These are phyloP conservation scores for Zoanthus solanderi DNA, from an alignment of 92 coral and sea anemone genomes.

Conservation along the genomic window DNA sequence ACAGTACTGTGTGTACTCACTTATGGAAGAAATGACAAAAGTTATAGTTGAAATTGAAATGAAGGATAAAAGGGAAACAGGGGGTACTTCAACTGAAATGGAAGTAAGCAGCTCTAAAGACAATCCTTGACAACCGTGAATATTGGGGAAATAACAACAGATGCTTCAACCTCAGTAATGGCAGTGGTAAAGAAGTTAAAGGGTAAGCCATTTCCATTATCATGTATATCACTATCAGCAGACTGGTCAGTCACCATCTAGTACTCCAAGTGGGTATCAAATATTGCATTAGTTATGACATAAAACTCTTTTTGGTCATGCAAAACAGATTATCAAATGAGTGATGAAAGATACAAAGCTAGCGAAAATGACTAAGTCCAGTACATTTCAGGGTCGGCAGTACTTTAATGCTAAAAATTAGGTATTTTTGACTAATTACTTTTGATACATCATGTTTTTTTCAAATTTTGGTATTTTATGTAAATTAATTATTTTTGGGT, in stretches of 20 bases:
- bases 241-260: not conserved
- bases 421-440: too few relatives aligned
- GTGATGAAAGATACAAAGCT: not conserved
- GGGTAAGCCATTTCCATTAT: not conserved
- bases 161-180: slow-evolving; percentile 6
- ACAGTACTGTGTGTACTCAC: slow-evolving; percentile 51
- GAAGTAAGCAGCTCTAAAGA: slow-evolving; percentile 16
- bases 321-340: not conserved
- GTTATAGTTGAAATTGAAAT: slow-evolving; percentile 41
- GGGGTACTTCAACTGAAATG: slow-evolving; percentile 48
- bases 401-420: too few relatives aligned
- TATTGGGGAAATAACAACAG: slow-evolving; percentile 9
- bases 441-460: too few relatives aligned
- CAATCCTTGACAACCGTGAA: not conserved
- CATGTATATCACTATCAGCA: not conserved
- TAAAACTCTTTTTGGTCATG: not conserved
- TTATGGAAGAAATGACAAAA: slow-evolving; percentile 48
- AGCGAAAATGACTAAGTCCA: not conserved
- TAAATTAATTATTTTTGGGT: too few relatives aligned
- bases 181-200: not conserved
- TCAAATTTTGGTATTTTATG: too few relatives aligned
- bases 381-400: not conserved
- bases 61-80: slow-evolving; percentile 56
- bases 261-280: not conserved
- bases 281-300: not conserved